Percentiles rank a stretch among this genome's conserved stretches.
These are phyloP conservation scores for Eristalis arbustorum DNA, from an alignment of 2,888 invertebrate species.

Conservation along the genomic window DNA sequence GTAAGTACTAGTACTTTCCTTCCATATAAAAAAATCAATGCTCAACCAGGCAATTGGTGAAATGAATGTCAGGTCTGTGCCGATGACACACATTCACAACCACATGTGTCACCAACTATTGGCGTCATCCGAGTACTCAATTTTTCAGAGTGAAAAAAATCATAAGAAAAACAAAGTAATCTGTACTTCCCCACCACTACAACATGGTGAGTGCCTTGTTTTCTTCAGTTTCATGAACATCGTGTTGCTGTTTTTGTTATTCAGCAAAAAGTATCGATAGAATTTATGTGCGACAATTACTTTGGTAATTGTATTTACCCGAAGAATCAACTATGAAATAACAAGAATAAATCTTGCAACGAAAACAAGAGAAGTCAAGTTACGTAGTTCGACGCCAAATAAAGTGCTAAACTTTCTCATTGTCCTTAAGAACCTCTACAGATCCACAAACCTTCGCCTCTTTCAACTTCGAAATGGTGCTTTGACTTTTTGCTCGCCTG, in stretches of 20 bases:
- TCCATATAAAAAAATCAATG: background rate
- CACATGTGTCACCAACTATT: background rate
- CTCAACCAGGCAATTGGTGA: background rate
- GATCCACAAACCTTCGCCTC: conserved; percentile 18
- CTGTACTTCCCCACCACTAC: background rate
- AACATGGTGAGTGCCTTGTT: background rate
- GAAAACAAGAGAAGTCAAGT: conserved; percentile 58
- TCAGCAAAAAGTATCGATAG: conserved; percentile 39
- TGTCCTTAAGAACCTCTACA: conserved; percentile 20
- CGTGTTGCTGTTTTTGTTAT: conserved; percentile 34
- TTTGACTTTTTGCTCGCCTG: conserved; percentile 14
- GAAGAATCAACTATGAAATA: conserved; percentile 53
- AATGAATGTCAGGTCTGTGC: background rate
- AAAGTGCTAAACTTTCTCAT: conserved; percentile 64
- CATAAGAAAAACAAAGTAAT: background rate
- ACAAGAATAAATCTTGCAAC: conserved; percentile 40
- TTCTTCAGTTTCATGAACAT: background rate
- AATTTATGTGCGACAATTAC: conserved; percentile 63
- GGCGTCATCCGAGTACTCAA: background rate
- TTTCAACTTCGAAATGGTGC: conserved; percentile 4
- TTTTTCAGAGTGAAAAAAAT: background rate
- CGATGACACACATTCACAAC: background rate
- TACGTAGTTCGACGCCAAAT: conserved; percentile 67
- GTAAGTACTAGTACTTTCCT: background rate
- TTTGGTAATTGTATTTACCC: conserved; percentile 61